Evolutionary conservation across 2,113 vertebrate genomes (phyloP), one percentile per base, ranked within the genome.

Genomic region (Mungos mungo): DNA sequence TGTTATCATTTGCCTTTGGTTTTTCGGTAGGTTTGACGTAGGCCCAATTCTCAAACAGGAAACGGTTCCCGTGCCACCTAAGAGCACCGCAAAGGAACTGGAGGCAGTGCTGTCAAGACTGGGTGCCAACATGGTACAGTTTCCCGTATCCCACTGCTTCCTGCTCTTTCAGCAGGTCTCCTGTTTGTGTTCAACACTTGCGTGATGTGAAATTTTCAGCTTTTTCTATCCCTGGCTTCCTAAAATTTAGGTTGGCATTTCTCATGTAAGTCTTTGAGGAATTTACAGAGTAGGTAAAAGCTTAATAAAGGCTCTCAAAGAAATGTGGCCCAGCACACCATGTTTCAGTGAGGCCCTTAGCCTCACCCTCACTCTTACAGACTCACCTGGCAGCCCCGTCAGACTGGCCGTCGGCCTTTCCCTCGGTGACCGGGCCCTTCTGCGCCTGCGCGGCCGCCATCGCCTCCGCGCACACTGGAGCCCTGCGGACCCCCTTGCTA

Each of bases 31-130:
- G 98, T 99, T 99, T 94, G 99, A 99, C 54, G 98, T 99, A 33
- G 99, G 99, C 9, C 99, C 99, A 18, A 99, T 99, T 96, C 98
- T 99, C 74, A 99, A 98, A 94, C 99, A 99, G 96, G 98, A 99
- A 97, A 83, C 98, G 19, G 92, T 99, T 82, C 96, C 98, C 74
- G 99, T 99, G 92, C 99, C 99, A 60, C 98, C 99, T 33, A 35
- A 6, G 18, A 99, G 99, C 33, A 99, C 99, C 0, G 97, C 99
- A 12, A 99, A 99, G 76, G 98, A 99, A 57, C 98, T 99, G 15
- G 99, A 99, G 98, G 97, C 60, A 2, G 45, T 98, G 1, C 98
- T 99, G 5, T 99, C 99, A 12, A 95, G 96, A n/a, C 96, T 99
- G 88, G 99, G 99, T 72, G 99, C 99, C 31, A 86, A 97, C 95